Evolutionary conservation across 23 tunicate species (phyloP).

Genomic region (Diplosoma virens): DNA sequence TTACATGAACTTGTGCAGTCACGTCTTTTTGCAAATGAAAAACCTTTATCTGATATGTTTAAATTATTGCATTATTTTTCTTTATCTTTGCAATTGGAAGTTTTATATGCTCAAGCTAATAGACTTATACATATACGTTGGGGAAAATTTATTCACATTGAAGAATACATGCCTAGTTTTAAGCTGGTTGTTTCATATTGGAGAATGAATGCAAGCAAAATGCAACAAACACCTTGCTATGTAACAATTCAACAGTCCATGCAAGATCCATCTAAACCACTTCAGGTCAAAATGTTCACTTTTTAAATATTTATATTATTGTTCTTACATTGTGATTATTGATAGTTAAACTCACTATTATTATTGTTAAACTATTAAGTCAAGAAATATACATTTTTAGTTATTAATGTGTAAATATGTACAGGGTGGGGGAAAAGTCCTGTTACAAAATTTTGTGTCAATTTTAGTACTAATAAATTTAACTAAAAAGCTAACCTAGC

Average conservation of each 20-base stretch:
- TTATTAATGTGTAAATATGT: no score
- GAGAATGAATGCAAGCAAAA: conserved; percentile 49
- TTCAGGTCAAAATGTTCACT: no score
- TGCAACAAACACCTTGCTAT: background rate
- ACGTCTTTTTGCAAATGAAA: conserved; percentile 70
- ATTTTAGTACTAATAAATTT: no score
- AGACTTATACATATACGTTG: conserved; percentile 57
- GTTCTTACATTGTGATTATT: no score
- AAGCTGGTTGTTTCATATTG: conserved; percentile 84
- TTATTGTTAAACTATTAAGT: no score
- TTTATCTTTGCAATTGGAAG: conserved; percentile 86
- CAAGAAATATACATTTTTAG: no score
- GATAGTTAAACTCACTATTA: no score
- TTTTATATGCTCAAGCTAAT: conserved; percentile 70
- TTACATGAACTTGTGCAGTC: conserved; percentile 87
- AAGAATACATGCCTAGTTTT: conserved; percentile 72
- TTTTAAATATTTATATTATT: no score
- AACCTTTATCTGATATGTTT: conserved; percentile 70
- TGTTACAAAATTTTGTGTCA: no score
- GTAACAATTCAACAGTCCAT: conserved; percentile 37
- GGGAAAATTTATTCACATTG: conserved; percentile 77
- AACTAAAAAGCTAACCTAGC: no score
- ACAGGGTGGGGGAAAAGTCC: no score
- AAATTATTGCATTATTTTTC: conserved; percentile 87
- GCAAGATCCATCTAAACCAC: conserved; percentile 45